Conservation (phyloP, 2,888 invertebrate species). For the Apodemia hepburni region DNA sequence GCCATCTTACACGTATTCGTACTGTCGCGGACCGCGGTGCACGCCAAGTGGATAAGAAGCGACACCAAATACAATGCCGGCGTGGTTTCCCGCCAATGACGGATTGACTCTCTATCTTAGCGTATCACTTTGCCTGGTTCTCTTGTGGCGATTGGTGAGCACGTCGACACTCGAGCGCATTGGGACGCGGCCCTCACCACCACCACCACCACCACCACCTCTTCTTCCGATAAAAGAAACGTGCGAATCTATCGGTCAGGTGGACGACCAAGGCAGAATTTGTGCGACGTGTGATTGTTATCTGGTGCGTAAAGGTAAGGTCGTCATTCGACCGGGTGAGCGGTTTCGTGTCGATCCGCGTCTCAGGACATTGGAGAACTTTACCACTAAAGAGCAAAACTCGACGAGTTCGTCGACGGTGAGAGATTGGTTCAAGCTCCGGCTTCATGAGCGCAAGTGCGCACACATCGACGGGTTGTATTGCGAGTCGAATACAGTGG, state of each 20-base stretch:
- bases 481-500: slow-evolving; percentile 9
- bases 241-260: not conserved
- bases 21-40: too few relatives aligned
- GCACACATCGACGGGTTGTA: slow-evolving; percentile 15
- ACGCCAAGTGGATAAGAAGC: too few relatives aligned
- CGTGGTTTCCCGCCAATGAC: too few relatives aligned
- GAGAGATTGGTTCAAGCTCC: slow-evolving; percentile 10
- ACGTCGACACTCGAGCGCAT: not conserved
- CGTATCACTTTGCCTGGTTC: not conserved
- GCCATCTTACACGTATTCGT: too few relatives aligned
- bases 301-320: not conserved
- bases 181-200: not conserved
- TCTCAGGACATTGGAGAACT: slow-evolving; percentile 14
- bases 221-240: not conserved
- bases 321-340: not conserved
- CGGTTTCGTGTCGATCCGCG: slow-evolving; percentile 14
- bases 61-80: too few relatives aligned
- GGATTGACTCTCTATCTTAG: too few relatives aligned
- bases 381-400: slow-evolving; percentile 5
- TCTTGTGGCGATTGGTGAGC: slow-evolving; percentile 8
- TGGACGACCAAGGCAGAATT: slow-evolving; percentile 9
- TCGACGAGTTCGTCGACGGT: not conserved
- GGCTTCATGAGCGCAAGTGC: slow-evolving; percentile 4
- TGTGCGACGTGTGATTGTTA: slow-evolving; percentile 1
- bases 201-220: not conserved